Percentiles rank a stretch among this genome's conserved stretches.
Evolutionary conservation across 2,797 vertebrate species (phyloP).

Genomic region (Onychomys arenicola): DNA sequence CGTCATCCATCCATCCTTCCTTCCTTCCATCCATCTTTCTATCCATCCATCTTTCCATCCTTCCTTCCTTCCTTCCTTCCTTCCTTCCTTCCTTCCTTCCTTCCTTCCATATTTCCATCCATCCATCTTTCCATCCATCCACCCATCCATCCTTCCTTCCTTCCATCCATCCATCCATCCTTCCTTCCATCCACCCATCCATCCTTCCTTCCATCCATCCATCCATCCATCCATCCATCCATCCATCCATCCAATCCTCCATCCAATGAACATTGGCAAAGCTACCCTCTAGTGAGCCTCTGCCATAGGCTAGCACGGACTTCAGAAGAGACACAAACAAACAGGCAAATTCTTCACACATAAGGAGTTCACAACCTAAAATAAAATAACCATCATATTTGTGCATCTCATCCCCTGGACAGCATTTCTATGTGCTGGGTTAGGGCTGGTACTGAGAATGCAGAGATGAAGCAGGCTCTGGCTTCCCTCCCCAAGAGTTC

Average conservation of each 20-base stretch:
- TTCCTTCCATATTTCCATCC: background rate
- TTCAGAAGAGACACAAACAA: background rate
- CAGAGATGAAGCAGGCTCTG: background rate
- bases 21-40: background rate
- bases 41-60: background rate
- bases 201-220: background rate
- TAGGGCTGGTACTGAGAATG: background rate
- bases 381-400: background rate
- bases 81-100: background rate
- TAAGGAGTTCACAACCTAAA: background rate
- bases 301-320: background rate
- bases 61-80: background rate
- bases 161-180: background rate
- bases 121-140: background rate
- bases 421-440: slow-evolving; percentile 3
- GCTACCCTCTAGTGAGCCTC: background rate
- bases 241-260: background rate
- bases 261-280: background rate
- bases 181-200: background rate
- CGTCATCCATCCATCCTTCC: background rate
- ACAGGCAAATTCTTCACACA: background rate
- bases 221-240: background rate
- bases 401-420: slow-evolving; percentile 9
- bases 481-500: slow-evolving; percentile 15
- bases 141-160: too few relatives aligned